phyloP scores from a whole-genome alignment of 2,888 invertebrate genomes.

The Eristalinus sepulchralis region DNA sequence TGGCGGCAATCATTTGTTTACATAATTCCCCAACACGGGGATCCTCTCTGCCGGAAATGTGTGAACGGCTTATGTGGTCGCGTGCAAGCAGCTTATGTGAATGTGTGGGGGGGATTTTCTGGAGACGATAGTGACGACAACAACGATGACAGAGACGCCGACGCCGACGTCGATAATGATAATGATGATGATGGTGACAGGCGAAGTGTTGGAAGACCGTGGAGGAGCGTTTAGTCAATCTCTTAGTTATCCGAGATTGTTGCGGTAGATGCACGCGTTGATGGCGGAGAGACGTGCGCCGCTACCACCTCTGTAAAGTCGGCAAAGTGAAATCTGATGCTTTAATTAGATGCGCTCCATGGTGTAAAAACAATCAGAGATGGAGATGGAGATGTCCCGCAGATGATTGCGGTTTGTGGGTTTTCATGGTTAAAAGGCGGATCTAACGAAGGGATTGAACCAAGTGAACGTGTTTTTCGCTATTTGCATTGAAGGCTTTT shows the following conservation, averaged over 20 bases:
- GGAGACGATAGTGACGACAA: background rate
- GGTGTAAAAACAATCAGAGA: conserved; percentile 32
- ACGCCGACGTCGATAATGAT: too few species aligned
- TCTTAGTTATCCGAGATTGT: conserved; percentile 24
- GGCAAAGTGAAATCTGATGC: conserved; percentile 61
- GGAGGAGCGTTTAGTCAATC: conserved; percentile 34
- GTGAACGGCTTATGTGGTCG: conserved; percentile 22
- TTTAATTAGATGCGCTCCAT: conserved; percentile 55
- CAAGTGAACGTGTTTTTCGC: background rate
- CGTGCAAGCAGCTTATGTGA: conserved; percentile 10
- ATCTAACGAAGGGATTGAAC: background rate
- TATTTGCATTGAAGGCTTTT: background rate
- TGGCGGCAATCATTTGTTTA: conserved; percentile 12
- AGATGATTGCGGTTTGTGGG: background rate
- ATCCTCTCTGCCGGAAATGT: conserved; percentile 47
- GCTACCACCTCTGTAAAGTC: conserved; percentile 24
- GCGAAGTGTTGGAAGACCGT: too few species aligned
- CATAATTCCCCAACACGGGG: conserved; percentile 10
- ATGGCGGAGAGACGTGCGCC: background rate
- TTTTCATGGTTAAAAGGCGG: background rate
- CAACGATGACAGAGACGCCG: background rate
- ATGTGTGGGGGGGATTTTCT: conserved; percentile 32
- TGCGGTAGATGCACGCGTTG: conserved; percentile 20
- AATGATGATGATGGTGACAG: too few species aligned
- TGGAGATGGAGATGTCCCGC: background rate